These are phyloP conservation scores for Argentina silus DNA, from an alignment of 2,797 vertebrate genomes.

Conservation along the genomic window DNA sequence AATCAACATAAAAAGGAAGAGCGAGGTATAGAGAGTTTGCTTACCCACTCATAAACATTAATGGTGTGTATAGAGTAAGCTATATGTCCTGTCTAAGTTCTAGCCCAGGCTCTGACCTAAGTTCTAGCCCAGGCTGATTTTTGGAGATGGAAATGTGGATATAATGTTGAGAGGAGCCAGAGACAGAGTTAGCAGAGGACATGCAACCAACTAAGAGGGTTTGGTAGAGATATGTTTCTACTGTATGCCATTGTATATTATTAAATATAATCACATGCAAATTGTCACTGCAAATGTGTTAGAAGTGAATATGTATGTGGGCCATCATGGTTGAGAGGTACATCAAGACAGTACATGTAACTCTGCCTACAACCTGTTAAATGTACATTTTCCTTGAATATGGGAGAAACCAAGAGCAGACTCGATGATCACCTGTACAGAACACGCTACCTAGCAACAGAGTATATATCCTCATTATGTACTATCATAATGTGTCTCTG, in stretches of 20 bases:
- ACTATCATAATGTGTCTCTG: too few species aligned
- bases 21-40: neutral
- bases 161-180: neutral
- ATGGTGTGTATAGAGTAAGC: neutral
- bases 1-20: neutral
- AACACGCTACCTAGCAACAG: neutral
- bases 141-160: neutral
- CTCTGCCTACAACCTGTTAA: neutral
- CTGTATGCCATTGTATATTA: too few species aligned
- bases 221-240: too few species aligned
- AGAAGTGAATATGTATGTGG: too few species aligned
- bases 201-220: constrained; percentile 5
- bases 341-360: too few species aligned
- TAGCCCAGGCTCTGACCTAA: neutral
- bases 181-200: neutral
- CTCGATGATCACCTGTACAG: neutral
- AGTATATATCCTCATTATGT: neutral
- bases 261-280: too few species aligned
- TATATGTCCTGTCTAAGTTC: neutral
- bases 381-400: neutral
- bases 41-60: neutral
- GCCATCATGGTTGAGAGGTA: too few species aligned
- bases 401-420: neutral
- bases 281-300: too few species aligned
- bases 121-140: too few species aligned